Evolutionary conservation across 2,113 vertebrate species (phyloP), one percentile per base, ranked within the genome.

Genomic region (Elachura formosa): DNA sequence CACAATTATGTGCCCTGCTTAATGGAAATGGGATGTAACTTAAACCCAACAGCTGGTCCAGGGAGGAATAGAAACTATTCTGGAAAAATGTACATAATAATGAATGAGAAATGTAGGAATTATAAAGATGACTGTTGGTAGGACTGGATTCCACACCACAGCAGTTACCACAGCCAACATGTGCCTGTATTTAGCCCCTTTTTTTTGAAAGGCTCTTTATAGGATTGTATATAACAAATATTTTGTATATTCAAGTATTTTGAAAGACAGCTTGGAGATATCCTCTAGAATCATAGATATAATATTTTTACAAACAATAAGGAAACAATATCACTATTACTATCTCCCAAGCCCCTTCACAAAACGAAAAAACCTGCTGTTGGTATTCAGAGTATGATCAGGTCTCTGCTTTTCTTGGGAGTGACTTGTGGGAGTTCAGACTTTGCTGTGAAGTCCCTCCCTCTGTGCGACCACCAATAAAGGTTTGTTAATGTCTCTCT

Each of bases 11-110:
- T 79, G 93, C 75, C 63, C 49, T 25, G 80, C 92, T 74, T 58
- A 67, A 87, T 89, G 94, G 87, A 76, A 94, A 38, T 73, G 58
- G 77, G 92, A 89, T 71, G 40, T 9, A 91, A 9, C 20, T 82
- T 67, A 75, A 89, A 91, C 86, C 41, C 51, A 89, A 73, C 77
- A 62, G 61, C 85, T 84, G 48, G 82, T 29, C 79, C 33, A 59
- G 74, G 59, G 67, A 90, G 58, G 58, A 51, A 58, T 24, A 43
- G 61, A 34, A 62, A 73, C 68, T 43, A 84, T 13, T 89, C 63
- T 80, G 8, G 24, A 75, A 94, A 89, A 95, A 67, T 17, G n/a
- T 14, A 83, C 10, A 12, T 28, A 41, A 28, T 9, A 56, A 22
- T 9, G 46, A 17, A 29, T 9, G 16, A 55, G 34, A 28, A 85